phyloP scores from a whole-genome alignment of 2,888 invertebrate species.

The Molorchus minor region DNA sequence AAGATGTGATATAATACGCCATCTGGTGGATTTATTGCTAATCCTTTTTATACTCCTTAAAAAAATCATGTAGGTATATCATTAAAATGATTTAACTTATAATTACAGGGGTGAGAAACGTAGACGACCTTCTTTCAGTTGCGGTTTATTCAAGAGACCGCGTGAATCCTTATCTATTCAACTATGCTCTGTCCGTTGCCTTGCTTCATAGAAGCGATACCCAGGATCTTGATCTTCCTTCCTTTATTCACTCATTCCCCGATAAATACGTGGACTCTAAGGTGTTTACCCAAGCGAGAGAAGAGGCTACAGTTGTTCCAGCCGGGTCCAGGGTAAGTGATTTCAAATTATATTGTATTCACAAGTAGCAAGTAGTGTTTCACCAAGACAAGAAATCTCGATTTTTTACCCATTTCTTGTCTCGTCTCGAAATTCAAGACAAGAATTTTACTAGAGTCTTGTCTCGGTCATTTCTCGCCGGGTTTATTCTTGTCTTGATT shows the following conservation, averaged over 20 bases:
- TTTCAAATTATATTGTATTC: no score
- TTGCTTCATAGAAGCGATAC: conserved; percentile 79
- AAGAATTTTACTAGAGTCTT: no score
- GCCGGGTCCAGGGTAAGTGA: conserved; percentile 68
- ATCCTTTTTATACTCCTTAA: not conserved
- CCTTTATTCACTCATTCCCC: conserved; percentile 81
- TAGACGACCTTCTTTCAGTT: conserved; percentile 76
- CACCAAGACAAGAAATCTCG: no score
- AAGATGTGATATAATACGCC: no score
- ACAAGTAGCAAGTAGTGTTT: no score
- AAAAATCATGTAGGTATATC: no score
- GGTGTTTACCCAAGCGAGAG: conserved; percentile 74
- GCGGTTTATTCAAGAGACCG: conserved; percentile 77
- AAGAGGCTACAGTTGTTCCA: conserved; percentile 72
- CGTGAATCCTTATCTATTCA: conserved; percentile 82
- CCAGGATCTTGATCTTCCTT: conserved; percentile 74
- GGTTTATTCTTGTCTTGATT: no score
- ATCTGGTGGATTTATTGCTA: no score
- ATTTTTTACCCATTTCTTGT: no score
- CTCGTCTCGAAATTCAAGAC: no score
- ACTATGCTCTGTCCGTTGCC: conserved; percentile 81
- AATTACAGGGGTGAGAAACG: conserved; percentile 59
- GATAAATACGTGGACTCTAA: conserved; percentile 83
- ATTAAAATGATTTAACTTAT: not conserved
- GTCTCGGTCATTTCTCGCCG: no score